Evolutionary conservation across 2,888 invertebrate genomes (phyloP), one percentile per base, ranked within the genome.

Genomic region (Anoplius nigerrimus): DNA sequence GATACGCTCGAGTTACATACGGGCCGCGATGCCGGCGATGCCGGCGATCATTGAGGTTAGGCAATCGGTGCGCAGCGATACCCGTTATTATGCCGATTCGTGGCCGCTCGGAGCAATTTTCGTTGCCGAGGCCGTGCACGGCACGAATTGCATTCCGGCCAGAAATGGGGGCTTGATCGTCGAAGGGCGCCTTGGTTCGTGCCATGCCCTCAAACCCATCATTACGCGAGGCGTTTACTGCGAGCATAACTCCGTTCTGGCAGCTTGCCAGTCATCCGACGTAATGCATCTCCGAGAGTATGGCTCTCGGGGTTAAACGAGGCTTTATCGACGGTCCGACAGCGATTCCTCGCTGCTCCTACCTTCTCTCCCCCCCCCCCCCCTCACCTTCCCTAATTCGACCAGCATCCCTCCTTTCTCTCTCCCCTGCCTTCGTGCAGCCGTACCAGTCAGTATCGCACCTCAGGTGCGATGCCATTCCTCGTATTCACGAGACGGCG

Each of bases 261-360:
- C 78, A 79, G 80, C 65, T 74, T 71, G 77, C 83, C 76, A 84
- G 83, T 84, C 84, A 83, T 79, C 78, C 74, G 71, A 78, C 72
- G 81, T 84, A 83, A 83, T 82, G 80, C 76, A 72, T 74, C 75
- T 72, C 69, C 3, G 69, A 70, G 65, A 64, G 78, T 69, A 68
- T 62, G 69, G 67, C 66, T 65, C 62, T 69, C 57, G 70, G 70
- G 77, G 71, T 79, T 70, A 75, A 79, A 74, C 76, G 59, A 72
- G 72, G 68, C 69, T 75, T 80, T 81, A 80, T 81, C 80, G 82
- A 77, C 69, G 69, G 66, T 60, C 53, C 45, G 34, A 15, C 24
- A 4, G 18, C 52, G 11, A 13, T n/a, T 21, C 4, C 62, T 56
- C 2, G n/a, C 34, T 4, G 2, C 16, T 2, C 16, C n/a, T 60